Base-by-base conservation (phyloP, 2,797 vertebrate species). In the Pelodytes ibericus region DNA sequence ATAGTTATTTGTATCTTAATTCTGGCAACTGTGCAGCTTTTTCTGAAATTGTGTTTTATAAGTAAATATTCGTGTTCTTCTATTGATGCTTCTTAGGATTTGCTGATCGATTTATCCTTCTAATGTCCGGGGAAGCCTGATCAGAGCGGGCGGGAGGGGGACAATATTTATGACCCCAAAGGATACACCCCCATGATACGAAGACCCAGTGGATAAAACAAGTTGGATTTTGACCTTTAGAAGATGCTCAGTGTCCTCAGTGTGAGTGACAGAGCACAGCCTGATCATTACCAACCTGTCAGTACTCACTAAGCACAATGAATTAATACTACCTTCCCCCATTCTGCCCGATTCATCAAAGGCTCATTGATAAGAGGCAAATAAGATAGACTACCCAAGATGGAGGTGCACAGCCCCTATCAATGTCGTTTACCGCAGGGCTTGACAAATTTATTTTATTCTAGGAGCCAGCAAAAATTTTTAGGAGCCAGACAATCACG, bases 261-360 rank as follows among this genome's bases (percentile, higher is more conserved):
- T 57, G 36, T 90, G 91, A 92, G 84, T 92, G 92, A 88, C 93
- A 93, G 74, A 2, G 80, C 74, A 81, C 84, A 85, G 88, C 73
- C 22, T 80, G 88, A 91, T 93, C 93, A 88, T 93, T 94, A 93
- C 86, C 76, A 84, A 80, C 85, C 85, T 94, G 94, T 95, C 95
- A 88, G 94, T 96, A 90, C 80, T 85, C 87, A 83, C 91, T 91
- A 91, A 90, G 91, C 89, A 89, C 90, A 89, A 89, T 85, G 84
- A 88, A 90, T 89, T 90, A 89, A 86, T 90, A 92, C 88, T 80
- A 85, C 88, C 90, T 92, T 93, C 93, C 94, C 92, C 92, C 87
- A 87, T 86, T 90, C 88, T 80, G 80, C 77, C 89, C 87, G 86
- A 80, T 87, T 90, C 91, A 95, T 94, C 92, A 94, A 88, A 94